A percentile compares a stretch with the other conserved stretches of the same genome.
Conservation (phyloP, 2,797 vertebrate species). For the Lithobates sylvaticus region DNA sequence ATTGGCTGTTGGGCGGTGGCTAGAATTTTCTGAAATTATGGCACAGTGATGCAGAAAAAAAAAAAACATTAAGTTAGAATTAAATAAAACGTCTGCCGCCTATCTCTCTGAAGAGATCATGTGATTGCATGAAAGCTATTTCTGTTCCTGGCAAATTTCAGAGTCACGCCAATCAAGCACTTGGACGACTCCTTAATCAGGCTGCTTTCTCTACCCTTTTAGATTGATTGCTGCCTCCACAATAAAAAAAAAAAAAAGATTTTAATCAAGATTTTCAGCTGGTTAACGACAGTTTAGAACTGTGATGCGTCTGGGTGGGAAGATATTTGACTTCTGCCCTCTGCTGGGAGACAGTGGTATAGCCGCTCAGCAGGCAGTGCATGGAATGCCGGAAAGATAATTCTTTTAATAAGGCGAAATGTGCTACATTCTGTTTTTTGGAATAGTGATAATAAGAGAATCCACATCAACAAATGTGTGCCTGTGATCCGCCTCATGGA, state of each 20-base stretch:
- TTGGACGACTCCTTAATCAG: conserved; percentile 55
- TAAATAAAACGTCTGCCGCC: conserved; percentile 3
- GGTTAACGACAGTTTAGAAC: conserved; percentile 24
- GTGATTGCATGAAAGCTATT: conserved; percentile 40
- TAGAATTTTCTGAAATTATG: not conserved
- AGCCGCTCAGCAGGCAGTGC: not conserved
- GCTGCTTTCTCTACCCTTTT: conserved; percentile 45
- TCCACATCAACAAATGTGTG: too few species aligned
- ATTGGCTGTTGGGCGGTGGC: not conserved
- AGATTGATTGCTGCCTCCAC: conserved; percentile 41
- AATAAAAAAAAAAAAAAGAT: conserved; percentile 13
- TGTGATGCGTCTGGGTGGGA: not conserved
- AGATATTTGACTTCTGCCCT: conserved; percentile 14
- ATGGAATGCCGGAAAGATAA: too few species aligned
- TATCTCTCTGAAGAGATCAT: conserved; percentile 9
- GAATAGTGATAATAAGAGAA: too few species aligned
- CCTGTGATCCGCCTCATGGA: too few species aligned
- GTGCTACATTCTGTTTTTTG: too few species aligned
- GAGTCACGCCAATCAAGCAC: conserved; percentile 52
- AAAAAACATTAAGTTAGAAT: conserved; percentile 12
- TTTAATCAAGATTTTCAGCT: conserved; percentile 48
- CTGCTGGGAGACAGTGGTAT: conserved; percentile 10
- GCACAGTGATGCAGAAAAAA: not conserved
- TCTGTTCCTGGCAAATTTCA: conserved; percentile 46
- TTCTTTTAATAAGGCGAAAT: too few species aligned